Percentiles rank a stretch among this genome's conserved stretches.
Conservation (phyloP, 2,113 vertebrate genomes). For the Atrichornis clamosus region DNA sequence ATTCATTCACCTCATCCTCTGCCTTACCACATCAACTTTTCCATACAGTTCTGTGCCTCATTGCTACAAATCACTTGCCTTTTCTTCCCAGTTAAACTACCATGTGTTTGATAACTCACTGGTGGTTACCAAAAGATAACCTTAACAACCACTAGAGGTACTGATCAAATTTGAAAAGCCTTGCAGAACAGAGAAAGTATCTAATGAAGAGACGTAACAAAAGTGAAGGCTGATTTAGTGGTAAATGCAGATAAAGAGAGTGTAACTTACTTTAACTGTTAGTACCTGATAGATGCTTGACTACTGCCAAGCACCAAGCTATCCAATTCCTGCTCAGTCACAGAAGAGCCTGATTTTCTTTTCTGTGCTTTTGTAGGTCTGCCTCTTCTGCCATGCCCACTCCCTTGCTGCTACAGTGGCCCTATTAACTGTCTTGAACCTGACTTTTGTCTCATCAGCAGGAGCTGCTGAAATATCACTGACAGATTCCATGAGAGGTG, state of each 20-base stretch:
- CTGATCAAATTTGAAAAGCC: neutral
- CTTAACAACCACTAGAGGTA: neutral
- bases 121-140: neutral
- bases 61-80: neutral
- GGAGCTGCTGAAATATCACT: slow-evolving; percentile 2
- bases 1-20: neutral
- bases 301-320: neutral
- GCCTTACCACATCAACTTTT: neutral
- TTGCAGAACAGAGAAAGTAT: neutral
- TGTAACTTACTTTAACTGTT: neutral
- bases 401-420: neutral
- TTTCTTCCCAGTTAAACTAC: neutral
- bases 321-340: neutral
- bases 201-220: neutral
- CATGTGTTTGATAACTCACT: neutral
- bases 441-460: neutral
- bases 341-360: neutral
- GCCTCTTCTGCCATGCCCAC: neutral
- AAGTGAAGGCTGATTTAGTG: neutral
- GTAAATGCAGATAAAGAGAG: neutral
- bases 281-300: neutral
- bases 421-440: neutral
- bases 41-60: neutral
- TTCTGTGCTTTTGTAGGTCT: neutral
- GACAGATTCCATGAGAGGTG: neutral